Percentiles rank a stretch among this genome's conserved stretches.
These are phyloP conservation scores for Miniopterus natalensis DNA, from an alignment of 2,113 vertebrate species.

Conservation along the genomic window DNA sequence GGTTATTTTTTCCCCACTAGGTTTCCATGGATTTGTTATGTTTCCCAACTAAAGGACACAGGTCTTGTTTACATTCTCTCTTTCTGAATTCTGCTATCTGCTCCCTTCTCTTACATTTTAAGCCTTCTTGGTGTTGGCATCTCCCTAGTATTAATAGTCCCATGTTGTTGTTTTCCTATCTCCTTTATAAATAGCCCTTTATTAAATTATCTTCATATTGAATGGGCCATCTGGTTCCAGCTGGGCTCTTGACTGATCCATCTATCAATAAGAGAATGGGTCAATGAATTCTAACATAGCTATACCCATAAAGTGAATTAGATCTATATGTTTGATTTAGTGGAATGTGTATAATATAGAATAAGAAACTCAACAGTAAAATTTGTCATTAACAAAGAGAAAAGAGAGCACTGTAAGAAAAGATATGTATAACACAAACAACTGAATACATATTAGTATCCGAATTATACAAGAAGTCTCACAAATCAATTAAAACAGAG, in stretches of 20 bases:
- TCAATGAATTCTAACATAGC: background rate
- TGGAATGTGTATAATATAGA: background rate
- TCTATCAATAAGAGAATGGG: background rate
- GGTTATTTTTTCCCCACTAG: background rate
- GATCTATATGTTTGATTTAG: background rate
- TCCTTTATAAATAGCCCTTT: background rate
- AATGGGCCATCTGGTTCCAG: background rate
- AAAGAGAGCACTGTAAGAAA: background rate
- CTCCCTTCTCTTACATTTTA: background rate
- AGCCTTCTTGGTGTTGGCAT: background rate
- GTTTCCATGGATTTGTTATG: background rate
- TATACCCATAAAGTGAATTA: background rate
- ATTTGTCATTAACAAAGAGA: background rate
- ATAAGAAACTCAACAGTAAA: constrained; percentile 5
- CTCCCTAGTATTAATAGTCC: background rate
- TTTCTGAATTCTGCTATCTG: background rate
- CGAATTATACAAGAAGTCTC: background rate
- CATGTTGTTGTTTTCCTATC: background rate
- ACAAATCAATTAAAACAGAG: background rate
- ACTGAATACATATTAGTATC: background rate
- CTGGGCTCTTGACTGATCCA: background rate
- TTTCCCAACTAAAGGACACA: background rate
- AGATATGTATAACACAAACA: background rate
- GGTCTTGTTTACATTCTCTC: background rate
- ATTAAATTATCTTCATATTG: background rate